These are phyloP conservation scores for Chondrilla cf. caribensis DNA, from an alignment of 37 sponge, comb jelly and placozoan genomes.

Conservation along the genomic window DNA sequence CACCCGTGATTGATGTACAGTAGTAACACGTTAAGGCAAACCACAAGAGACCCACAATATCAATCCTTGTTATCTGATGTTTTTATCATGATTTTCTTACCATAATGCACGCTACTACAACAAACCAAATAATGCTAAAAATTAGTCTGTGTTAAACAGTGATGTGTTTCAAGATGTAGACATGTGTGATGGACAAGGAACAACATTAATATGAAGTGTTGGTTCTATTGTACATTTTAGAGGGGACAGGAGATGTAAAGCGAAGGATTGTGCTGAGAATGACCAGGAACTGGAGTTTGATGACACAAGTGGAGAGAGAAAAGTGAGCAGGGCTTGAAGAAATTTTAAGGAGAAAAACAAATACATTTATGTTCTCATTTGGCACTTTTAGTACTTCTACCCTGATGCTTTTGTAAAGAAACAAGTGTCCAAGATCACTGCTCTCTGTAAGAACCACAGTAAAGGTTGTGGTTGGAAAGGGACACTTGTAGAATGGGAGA, in stretches of 20 bases:
- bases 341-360: background rate
- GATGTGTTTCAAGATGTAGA: too few species aligned
- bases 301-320: background rate
- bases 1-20: too few species aligned
- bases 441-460: conserved; percentile 19
- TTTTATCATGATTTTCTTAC: too few species aligned
- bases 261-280: background rate
- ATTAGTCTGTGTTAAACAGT: too few species aligned
- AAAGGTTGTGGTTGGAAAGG: conserved; percentile 55
- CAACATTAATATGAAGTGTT: too few species aligned
- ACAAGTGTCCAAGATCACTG: conserved; percentile 11
- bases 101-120: too few species aligned
- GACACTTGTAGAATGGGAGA: background rate
- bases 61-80: too few species aligned
- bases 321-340: background rate
- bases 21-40: too few species aligned
- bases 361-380: background rate
- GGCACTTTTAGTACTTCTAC: conserved; percentile 39
- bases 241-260: background rate
- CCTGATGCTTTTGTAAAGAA: conserved; percentile 63
- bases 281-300: background rate
- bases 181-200: too few species aligned
- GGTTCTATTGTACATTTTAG: background rate
- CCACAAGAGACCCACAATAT: too few species aligned
- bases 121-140: too few species aligned